Base-by-base conservation (phyloP, 1,140 invertebrate genomes). In the Limonius californicus region DNA sequence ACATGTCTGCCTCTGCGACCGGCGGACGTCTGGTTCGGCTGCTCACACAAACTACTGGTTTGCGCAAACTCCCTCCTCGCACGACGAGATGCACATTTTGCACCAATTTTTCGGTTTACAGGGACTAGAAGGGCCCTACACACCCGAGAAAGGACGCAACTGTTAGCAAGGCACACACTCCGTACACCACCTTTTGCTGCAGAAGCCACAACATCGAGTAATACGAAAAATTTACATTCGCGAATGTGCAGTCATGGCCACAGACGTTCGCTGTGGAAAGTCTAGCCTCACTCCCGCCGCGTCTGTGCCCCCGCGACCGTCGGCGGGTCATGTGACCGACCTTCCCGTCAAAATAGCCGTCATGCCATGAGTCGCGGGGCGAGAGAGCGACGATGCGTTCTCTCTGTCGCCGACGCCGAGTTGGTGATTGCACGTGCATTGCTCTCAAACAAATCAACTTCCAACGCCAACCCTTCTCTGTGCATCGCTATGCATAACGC, bases 341-440 rank as follows among this genome's bases (percentile, higher is more conserved):
- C 84, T 86, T 85, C 85, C 84, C 84, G 85, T 87, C 85, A 87
- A 86, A 87, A 87, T 86, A 87, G 83, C 82, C 80, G 82, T 80
- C 82, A 80, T 81, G 81, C 77, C 78, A 68, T 66, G 47, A 57
- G 32, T 23, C 43, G 43, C 45, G 65, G 50, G 54, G 14, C 39
- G 64, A 27, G 63, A 55, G 45, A 21, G 54, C 15, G 56, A 23
- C 42, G 32, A 62, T 50, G 45, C 45, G 45, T 50, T 50, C 45
- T 47, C 57, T 59, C 62, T 59, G 57, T 59, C 62, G 47, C 19
- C 21, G 45, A 50, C 45, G 45, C 45, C 45, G 45, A 50, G 15
- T 50, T 50, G 45, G 45, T 50, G 45, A 50, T 50, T 55, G 64
- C 64, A 65, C 64, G 64, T 65, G 64, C 64, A 62, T 62, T 65